Evolutionary conservation across 2,113 vertebrate genomes (phyloP).

Genomic region (Pheucticus melanocephalus): DNA sequence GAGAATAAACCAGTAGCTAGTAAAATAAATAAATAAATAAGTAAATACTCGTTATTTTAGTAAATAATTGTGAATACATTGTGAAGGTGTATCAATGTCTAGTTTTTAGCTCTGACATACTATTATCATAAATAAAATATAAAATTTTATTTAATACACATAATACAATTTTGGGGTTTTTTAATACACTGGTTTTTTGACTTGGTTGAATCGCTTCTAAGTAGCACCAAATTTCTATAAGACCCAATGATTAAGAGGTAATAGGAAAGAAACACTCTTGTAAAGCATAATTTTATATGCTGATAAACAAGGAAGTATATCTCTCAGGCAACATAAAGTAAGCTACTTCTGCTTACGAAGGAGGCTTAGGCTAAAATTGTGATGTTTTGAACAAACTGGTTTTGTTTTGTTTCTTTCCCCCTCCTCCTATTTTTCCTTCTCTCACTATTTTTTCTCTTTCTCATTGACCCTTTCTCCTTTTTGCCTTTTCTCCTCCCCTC

Average conservation of each 20-base stretch:
- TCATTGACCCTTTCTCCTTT: fast-evolving
- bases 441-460: background rate
- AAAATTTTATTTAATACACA: background rate
- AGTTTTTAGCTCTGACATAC: background rate
- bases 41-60: background rate
- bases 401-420: background rate
- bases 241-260: background rate
- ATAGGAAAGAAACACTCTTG: background rate
- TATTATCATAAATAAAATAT: background rate
- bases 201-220: background rate
- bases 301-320: background rate
- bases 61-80: background rate
- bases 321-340: background rate
- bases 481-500: background rate
- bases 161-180: fast-evolving
- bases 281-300: background rate
- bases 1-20: background rate
- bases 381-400: fast-evolving
- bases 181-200: background rate
- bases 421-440: background rate
- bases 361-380: background rate
- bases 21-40: background rate
- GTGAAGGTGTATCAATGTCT: background rate
- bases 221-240: background rate
- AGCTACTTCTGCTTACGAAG: background rate